Conservation (phyloP, 2,113 vertebrate genomes). For the Ammospiza nelsoni region DNA sequence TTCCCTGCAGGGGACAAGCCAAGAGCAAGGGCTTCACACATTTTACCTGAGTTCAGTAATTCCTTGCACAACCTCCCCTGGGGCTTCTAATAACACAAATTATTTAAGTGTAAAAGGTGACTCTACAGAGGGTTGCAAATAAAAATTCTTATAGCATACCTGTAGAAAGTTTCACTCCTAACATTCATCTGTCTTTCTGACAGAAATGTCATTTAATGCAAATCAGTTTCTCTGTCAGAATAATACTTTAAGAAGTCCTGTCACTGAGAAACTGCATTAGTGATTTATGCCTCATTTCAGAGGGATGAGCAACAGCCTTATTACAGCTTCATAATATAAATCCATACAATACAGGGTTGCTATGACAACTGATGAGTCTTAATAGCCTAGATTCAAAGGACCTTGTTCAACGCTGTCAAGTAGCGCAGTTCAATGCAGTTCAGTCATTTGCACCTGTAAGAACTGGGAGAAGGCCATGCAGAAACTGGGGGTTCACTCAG, state of each 20-base stretch:
- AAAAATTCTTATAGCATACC: neutral
- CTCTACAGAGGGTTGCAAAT: neutral
- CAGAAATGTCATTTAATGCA: constrained; percentile 1
- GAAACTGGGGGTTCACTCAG: neutral
- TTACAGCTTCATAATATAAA: neutral
- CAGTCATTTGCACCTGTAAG: neutral
- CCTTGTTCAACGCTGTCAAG: neutral
- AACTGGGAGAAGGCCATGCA: neutral
- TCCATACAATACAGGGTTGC: constrained; percentile 1
- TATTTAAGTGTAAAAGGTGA: neutral
- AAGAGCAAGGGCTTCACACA: neutral
- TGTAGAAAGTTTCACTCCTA: neutral
- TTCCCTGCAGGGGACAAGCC: neutral
- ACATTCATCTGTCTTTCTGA: neutral
- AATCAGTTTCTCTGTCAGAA: neutral
- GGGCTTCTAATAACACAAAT: neutral
- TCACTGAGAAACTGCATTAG: neutral
- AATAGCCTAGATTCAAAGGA: constrained; percentile 9
- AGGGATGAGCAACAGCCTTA: neutral
- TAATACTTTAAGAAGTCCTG: neutral
- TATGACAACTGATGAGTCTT: constrained; percentile 15
- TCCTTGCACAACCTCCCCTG: neutral
- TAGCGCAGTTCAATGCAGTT: neutral
- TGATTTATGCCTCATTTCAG: constrained; percentile 8
- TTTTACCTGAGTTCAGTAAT: neutral